Evolutionary conservation across 2,797 vertebrate genomes (phyloP).

Genomic region (Anguilla marmorata): DNA sequence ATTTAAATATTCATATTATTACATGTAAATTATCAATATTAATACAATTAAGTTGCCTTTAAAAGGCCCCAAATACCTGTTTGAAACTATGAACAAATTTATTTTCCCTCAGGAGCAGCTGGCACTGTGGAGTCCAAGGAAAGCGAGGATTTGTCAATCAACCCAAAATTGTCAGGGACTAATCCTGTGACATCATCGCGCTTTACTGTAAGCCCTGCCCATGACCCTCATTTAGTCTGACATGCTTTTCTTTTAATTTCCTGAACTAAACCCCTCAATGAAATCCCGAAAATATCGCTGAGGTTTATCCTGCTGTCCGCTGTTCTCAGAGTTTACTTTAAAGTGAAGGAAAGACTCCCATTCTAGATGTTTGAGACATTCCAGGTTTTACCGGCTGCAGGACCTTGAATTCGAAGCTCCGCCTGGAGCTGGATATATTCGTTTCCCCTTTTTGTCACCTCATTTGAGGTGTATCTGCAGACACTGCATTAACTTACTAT

Average conservation of each 20-base stretch:
- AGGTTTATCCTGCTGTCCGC: slow-evolving; percentile 47
- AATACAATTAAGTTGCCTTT: neutral
- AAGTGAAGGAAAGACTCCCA: slow-evolving; percentile 69
- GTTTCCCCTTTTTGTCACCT: slow-evolving; percentile 62
- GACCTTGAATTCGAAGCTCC: slow-evolving; percentile 66
- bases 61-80: slow-evolving; percentile 2
- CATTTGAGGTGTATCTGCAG: slow-evolving; percentile 65
- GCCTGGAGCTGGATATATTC: slow-evolving; percentile 44
- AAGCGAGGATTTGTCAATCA: slow-evolving; percentile 81
- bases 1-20: too few relatives aligned
- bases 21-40: too few relatives aligned
- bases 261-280: neutral
- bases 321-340: slow-evolving; percentile 76
- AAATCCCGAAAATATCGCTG: slow-evolving; percentile 15
- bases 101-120: slow-evolving; percentile 69
- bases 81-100: neutral
- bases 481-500: slow-evolving; percentile 53
- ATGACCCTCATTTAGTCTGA: slow-evolving; percentile 81
- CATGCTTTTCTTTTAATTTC: slow-evolving; percentile 32
- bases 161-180: slow-evolving; percentile 67
- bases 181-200: slow-evolving; percentile 80
- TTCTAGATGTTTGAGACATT: slow-evolving; percentile 70
- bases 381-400: slow-evolving; percentile 73
- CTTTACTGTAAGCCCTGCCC: slow-evolving; percentile 89
- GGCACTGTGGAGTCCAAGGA: slow-evolving; percentile 78